Evolutionary conservation across 2,888 invertebrate species (phyloP), one percentile per base, ranked within the genome.

Genomic region (Timandra comae): DNA sequence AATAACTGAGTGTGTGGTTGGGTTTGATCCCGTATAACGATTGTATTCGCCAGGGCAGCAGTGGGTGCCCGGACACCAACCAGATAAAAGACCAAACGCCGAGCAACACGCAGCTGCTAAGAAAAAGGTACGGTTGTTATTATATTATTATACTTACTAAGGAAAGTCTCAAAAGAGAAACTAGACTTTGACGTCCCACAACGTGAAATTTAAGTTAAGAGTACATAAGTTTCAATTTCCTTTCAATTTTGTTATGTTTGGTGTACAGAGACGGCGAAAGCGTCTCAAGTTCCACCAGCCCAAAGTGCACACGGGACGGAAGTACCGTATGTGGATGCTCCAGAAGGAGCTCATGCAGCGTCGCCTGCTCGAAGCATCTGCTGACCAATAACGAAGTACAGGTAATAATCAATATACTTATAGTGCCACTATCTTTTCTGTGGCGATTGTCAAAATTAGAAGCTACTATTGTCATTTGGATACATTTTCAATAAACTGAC

Each of bases 201-300:
- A n/a, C n/a, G n/a, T n/a, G n/a, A n/a, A n/a, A n/a, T n/a, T n/a
- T n/a, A n/a, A n/a, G n/a, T n/a, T n/a, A n/a, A n/a, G n/a, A n/a
- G n/a, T n/a, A n/a, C n/a, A n/a, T n/a, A n/a, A n/a, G n/a, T n/a
- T n/a, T n/a, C n/a, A n/a, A n/a, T n/a, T n/a, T n/a, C n/a, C n/a
- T n/a, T n/a, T n/a, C n/a, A n/a, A n/a, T n/a, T n/a, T n/a, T n/a
- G n/a, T n/a, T n/a, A n/a, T n/a, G n/a, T n/a, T n/a, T n/a, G n/a
- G n/a, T n/a, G n/a, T 19, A 52, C 63, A 92, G 92, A 91, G 91
- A 90, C 88, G 90, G 84, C 80, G 91, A 90, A 89, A 88, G 85
- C 88, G 89, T 80, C 90, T 92, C 86, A 92, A 92, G 85, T 94
- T 95, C 89, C 91, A 93, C 86, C 89, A 94, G 89, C 91, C 93